Evolutionary conservation across 2,113 vertebrate genomes (phyloP), one percentile per base, ranked within the genome.

Genomic region (Rhinolophus ferrumequinum): DNA sequence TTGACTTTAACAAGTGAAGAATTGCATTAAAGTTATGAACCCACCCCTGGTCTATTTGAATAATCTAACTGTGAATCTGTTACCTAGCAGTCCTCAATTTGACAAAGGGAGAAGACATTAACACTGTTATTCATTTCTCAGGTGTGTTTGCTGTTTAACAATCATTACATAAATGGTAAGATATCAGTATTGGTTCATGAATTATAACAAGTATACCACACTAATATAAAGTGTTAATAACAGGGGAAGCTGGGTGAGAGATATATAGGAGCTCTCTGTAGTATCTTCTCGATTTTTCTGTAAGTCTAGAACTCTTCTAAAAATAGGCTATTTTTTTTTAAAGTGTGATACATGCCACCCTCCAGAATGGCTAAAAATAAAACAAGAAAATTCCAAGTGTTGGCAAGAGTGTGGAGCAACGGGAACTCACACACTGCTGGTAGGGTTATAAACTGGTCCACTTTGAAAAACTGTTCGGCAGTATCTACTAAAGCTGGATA

Each of bases 221-320:
- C 41, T 54, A 94, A 93, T 4, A 4, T 47, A 88, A 95, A 18
- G 62, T 67, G 16, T 79, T 83, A 60, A 58, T 54, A 73, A 41
- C 3, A 58, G 58, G 47, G 80, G 16, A 81, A 84, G 52, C 5
- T 30, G 38, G 35, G 38, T 64, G 11, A 8, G 0, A 12, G 2
- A 24, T 69, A 47, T 30, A 41, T 67, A 66, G 38, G 33, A 50
- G 2, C 8, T 95, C 47, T 67, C 66, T 47, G 4, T 33, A 87
- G 9, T 44, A 26, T 38, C 26, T 33, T 83, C 33, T 70, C 58
- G 94, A 35, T 64, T 35, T 92, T 77, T 92, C 56, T 87, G 11
- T 50, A 90, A 81, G 58, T 95, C n/a, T 84, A 94, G 94, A 88
- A 81, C 67, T 50, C 13, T 89, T 85, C 33, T 50, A 38, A 54